Base-by-base conservation (phyloP, 2,888 invertebrate genomes). In the Drosophila suboccidentalis region DNA sequence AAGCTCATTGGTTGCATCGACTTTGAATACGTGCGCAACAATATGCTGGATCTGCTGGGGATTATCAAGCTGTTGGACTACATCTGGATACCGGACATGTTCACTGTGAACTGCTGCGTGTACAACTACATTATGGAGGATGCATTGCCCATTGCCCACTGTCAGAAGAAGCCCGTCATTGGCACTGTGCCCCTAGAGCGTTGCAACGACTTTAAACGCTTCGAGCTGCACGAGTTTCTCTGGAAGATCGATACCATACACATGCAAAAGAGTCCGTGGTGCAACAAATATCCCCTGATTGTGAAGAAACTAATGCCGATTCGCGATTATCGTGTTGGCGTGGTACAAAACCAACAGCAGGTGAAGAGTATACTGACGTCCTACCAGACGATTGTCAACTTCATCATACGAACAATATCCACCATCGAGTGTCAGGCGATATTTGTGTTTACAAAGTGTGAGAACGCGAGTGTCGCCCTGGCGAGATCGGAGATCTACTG, bases 201-300 rank as follows among this genome's bases (percentile, higher is more conserved):
- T 5, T 91, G 91, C 63, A 90, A 88, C 38, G 93, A 92, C 54
- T 92, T 92, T n/a, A 91, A 89, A 47, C 82, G 83, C 0, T 87
- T 90, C n/a, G 90, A 92, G 72, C 77, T 90, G 71, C 87, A 92
- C 38, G 82, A 89, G 36, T 84, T 88, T 39, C 82, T 92, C 0
- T 90, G 84, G 75, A 83, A 90, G 62, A 80, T 92, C 11, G 92
- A 93, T 59, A 75, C 91, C 6, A 87, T 93, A 11, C 86, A 91
- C n/a, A 92, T 92, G 38, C 91, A 92, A 58, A 92, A 92, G 67
- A 93, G 92, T 76, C 75, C 82, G 0, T 84, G 90, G 83, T 91
- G 90, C 46, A 87, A 90, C 53, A 92, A 91, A 64, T 92, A 90
- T 65, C 92, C 93, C 0, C 64, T 93, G 55, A 91, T 92, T 51